Conservation (phyloP, 2,113 vertebrate species). For the Gila orcuttii region DNA sequence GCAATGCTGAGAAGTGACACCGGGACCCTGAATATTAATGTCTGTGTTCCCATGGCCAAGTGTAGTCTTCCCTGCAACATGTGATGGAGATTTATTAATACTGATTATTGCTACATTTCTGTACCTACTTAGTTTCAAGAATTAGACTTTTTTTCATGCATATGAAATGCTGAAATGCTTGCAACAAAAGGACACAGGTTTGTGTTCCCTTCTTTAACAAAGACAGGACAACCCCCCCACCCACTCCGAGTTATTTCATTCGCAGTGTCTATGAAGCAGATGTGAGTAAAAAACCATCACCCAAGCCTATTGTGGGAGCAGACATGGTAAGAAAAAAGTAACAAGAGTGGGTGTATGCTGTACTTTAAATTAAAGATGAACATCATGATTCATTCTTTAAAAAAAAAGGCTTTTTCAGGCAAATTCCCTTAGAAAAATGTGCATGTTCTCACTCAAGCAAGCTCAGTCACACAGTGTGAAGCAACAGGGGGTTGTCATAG, state of each 20-base stretch:
- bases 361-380: constrained; percentile 8
- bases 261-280: constrained; percentile 47
- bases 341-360: background rate
- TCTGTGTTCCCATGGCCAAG: constrained; percentile 85
- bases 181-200: background rate
- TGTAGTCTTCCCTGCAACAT: constrained; percentile 82
- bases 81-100: constrained; percentile 36
- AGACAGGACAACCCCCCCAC: background rate
- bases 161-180: background rate
- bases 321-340: constrained; percentile 17
- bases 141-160: background rate
- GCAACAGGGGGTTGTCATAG: constrained; percentile 6
- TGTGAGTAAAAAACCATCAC: constrained; percentile 52
- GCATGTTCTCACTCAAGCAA: background rate
- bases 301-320: constrained; percentile 32
- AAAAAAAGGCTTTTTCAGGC: background rate
- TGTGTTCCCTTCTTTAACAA: background rate
- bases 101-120: background rate
- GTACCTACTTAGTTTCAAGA: background rate
- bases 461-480: constrained; percentile 12
- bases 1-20: constrained; percentile 85
- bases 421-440: constrained; percentile 11
- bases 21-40: constrained; percentile 85
- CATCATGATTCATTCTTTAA: background rate
- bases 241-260: background rate